Evolutionary conservation across 2,113 vertebrate species (phyloP).

Genomic region (Leucopsar rothschildi): DNA sequence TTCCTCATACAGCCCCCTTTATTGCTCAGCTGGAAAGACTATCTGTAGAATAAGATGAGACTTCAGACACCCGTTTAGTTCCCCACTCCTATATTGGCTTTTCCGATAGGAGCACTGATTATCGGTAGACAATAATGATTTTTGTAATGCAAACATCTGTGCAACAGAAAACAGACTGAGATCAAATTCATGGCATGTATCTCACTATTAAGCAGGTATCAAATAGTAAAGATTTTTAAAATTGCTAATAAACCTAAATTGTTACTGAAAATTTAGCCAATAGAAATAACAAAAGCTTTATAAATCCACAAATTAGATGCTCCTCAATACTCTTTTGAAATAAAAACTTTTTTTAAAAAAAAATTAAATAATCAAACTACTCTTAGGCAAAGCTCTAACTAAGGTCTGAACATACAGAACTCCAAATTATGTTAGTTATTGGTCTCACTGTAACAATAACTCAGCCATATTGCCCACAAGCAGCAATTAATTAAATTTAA

Average conservation of each 20-base stretch:
- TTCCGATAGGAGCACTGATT: not conserved
- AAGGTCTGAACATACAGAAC: not conserved
- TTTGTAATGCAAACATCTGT: constrained; percentile 48
- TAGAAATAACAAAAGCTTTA: not conserved
- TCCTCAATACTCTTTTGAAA: not conserved
- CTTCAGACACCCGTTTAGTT: constrained; percentile 41
- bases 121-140: constrained; percentile 27
- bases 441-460: constrained; percentile 38
- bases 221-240: not conserved
- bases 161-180: constrained; percentile 16
- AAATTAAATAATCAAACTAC: not conserved
- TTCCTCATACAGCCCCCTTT: not conserved
- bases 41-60: not conserved
- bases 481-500: constrained; percentile 59
- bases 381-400: not conserved
- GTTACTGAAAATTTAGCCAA: not conserved
- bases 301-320: not conserved
- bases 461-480: not conserved
- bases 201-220: constrained; percentile 10
- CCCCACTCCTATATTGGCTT: not conserved
- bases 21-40: constrained; percentile 29
- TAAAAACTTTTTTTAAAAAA: accelerated
- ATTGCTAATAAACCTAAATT: not conserved
- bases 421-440: constrained; percentile 4
- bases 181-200: constrained; percentile 6